phyloP scores from a whole-genome alignment of 2,797 vertebrate species.

The Chelon labrosus region DNA sequence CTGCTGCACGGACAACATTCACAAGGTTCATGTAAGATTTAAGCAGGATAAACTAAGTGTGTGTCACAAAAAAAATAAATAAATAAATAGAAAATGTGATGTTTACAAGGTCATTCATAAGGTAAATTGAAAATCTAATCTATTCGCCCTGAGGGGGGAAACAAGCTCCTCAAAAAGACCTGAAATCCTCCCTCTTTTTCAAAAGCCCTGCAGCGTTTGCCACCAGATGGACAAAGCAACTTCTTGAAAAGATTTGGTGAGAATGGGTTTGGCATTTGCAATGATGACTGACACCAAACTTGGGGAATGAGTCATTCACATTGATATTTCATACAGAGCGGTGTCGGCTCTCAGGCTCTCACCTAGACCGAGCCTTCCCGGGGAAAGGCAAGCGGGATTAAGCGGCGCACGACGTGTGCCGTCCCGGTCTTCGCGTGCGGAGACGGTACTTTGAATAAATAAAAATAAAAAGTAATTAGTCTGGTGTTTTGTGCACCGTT shows the following conservation, averaged over 20 bases:
- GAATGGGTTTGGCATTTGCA: slow-evolving; percentile 87
- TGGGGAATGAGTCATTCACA: slow-evolving; percentile 84
- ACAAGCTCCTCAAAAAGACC: slow-evolving; percentile 40
- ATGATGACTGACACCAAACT: slow-evolving; percentile 86
- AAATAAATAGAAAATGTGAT: slow-evolving; percentile 29
- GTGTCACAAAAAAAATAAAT: slow-evolving; percentile 20
- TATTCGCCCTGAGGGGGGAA: slow-evolving; percentile 34
- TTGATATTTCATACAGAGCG: slow-evolving; percentile 84
- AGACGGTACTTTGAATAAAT: slow-evolving; percentile 35
- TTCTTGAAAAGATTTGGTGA: slow-evolving; percentile 82
- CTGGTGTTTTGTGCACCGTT: slow-evolving; percentile 27
- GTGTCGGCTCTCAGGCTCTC: slow-evolving; percentile 65
- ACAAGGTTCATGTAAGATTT: slow-evolving; percentile 12
- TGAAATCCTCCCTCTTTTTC: slow-evolving; percentile 55
- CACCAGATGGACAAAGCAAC: slow-evolving; percentile 79
- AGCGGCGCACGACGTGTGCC: slow-evolving; percentile 16
- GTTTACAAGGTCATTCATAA: slow-evolving; percentile 63
- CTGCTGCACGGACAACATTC: slow-evolving; percentile 34
- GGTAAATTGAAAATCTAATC: slow-evolving; percentile 48
- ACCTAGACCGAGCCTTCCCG: slow-evolving; percentile 51
- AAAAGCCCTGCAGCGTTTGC: slow-evolving; percentile 62
- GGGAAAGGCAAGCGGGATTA: slow-evolving; percentile 52
- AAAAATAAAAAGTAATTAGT: slow-evolving; percentile 38
- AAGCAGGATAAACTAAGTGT: slow-evolving; percentile 9
- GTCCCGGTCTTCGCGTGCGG: slow-evolving; percentile 23